Conservation (phyloP, 2,888 invertebrate species). For the Linnaemya vulpina region DNA sequence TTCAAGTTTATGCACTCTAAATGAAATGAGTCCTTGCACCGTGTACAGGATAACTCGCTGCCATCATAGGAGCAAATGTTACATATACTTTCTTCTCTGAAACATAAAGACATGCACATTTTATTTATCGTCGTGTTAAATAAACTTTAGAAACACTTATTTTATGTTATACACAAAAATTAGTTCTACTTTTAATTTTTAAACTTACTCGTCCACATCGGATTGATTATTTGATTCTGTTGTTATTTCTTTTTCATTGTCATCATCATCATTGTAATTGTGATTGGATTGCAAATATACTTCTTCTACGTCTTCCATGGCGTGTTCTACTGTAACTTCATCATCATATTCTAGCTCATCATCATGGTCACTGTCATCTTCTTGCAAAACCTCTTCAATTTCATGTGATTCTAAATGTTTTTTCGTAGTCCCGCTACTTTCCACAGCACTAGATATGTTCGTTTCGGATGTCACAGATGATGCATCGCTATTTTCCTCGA, state of each 20-base stretch:
- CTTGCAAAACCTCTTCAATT: slow-evolving; percentile 78
- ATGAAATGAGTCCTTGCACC: slow-evolving; percentile 85
- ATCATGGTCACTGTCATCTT: slow-evolving; percentile 78
- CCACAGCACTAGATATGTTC: slow-evolving; percentile 61
- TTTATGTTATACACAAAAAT: too few species aligned
- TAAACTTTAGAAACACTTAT: too few species aligned
- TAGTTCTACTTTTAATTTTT: not conserved
- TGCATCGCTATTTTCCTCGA: slow-evolving; percentile 80
- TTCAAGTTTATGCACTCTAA: slow-evolving; percentile 88
- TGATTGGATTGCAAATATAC: slow-evolving; percentile 55
- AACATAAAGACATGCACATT: too few species aligned
- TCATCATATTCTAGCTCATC: slow-evolving; percentile 74
- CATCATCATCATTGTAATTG: slow-evolving; percentile 51
- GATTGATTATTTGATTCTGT: slow-evolving; percentile 67
- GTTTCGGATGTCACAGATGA: slow-evolving; percentile 74
- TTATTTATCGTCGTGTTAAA: too few species aligned
- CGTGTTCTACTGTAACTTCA: slow-evolving; percentile 75
- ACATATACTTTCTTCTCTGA: slow-evolving; percentile 78
- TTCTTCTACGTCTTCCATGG: slow-evolving; percentile 77
- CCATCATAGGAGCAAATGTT: slow-evolving; percentile 79
- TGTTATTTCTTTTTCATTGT: slow-evolving; percentile 64
- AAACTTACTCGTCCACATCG: slow-evolving; percentile 72
- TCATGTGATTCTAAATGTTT: slow-evolving; percentile 81
- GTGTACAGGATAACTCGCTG: slow-evolving; percentile 78
- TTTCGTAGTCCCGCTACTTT: slow-evolving; percentile 73